Base-by-base conservation (phyloP, 2,113 vertebrate species). In the Alethe castanea region DNA sequence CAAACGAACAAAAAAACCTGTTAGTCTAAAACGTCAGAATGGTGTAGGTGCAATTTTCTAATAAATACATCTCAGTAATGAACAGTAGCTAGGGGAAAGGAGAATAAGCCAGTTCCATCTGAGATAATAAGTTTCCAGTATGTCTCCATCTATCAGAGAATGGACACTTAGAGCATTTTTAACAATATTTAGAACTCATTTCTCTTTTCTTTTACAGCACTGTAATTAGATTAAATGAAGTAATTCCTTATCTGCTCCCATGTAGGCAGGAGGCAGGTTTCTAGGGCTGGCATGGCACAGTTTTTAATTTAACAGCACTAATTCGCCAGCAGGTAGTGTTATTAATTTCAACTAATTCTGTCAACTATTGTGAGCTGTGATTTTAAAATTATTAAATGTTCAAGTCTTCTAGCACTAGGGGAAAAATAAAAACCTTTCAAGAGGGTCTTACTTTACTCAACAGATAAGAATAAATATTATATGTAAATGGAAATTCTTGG, bases 1-100 rank as follows among this genome's bases (percentile, higher is more conserved):
- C 10, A 59, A 60, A 52, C 7, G 35, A 35, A 35, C 5, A 14
- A 14, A 9, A 14, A 11, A 2, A 1, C 7, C 5, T 0, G 0
- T 12, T 1, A 8, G 59, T 59, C 13, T 47, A 29, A 74, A 67
- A 3, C 4, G 28, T 26, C 22, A 24, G 14, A 33, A 9, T 26
- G 36, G 3, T 19, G 18, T 40, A 53, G 17, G 36, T 44, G 15
- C 11, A 60, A 2, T 53, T 83, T 65, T 42, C 29, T 56, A 18
- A 23, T 61, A 48, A 40, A n/a, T 47, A 15, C 6, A 36, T 54
- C 44, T 62, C 19, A 62, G 15, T 33, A 62, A 19, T 1, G 1
- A 52, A 4, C 1, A 6, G 14, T 56, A 40, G 15, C 59, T 12
- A 5, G 2, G 3, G 56, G 8, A 26, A 76, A 72, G 85, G 66